Conservation (phyloP, 2,888 invertebrate species). For the Drosophila cracens region DNA sequence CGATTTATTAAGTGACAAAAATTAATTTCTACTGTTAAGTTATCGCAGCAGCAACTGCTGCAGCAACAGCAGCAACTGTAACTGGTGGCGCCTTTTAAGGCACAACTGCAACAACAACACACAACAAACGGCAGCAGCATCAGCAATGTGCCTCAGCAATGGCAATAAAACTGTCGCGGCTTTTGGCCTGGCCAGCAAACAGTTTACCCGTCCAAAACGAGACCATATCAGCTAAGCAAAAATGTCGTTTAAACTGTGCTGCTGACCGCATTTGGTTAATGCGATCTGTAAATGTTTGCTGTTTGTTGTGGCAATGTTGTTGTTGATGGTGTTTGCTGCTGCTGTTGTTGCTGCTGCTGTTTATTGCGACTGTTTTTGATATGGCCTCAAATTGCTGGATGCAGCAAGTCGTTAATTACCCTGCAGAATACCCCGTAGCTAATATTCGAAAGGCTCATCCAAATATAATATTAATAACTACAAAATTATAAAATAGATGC, state of each 20-base stretch:
- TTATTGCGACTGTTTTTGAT: conserved; percentile 30
- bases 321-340: conserved; percentile 4
- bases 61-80: conserved; percentile 42
- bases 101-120: conserved; percentile 37
- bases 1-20: conserved; percentile 84
- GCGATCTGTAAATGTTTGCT: conserved; percentile 53
- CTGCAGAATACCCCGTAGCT: conserved; percentile 8
- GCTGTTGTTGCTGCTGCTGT: background rate
- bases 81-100: conserved; percentile 71
- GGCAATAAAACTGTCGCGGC: conserved; percentile 81
- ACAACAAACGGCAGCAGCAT: conserved; percentile 25
- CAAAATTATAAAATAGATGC: background rate
- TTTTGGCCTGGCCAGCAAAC: conserved; percentile 39
- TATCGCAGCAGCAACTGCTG: conserved; percentile 60
- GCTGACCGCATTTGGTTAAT: conserved; percentile 81
- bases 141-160: conserved; percentile 31
- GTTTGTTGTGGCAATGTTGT: conserved; percentile 28
- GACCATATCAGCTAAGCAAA: conserved; percentile 77
- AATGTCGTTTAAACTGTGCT: conserved; percentile 79
- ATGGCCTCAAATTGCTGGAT: conserved; percentile 56
- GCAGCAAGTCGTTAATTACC: conserved; percentile 58
- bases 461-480: background rate
- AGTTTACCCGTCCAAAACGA: conserved; percentile 66
- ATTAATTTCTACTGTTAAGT: conserved; percentile 84
- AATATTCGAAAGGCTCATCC: background rate